Evolutionary conservation across 2,888 invertebrate genomes (phyloP).

Genomic region (Sycophila texana): DNA sequence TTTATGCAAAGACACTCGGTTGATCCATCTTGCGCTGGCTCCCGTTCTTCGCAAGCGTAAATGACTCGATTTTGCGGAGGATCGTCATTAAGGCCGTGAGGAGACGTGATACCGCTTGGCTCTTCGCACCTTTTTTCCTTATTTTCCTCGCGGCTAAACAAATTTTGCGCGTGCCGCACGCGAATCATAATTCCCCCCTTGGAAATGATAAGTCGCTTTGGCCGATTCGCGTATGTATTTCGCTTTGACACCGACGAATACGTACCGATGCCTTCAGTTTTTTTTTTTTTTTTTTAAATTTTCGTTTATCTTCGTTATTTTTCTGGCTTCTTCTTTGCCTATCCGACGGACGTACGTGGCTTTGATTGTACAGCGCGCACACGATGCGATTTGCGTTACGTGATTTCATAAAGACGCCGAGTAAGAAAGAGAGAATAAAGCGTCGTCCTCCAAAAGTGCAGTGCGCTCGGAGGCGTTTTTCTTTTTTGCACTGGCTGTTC

Average conservation of each 20-base stretch:
- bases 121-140: not conserved
- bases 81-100: not conserved
- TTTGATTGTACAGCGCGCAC: constrained; percentile 25
- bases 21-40: not conserved
- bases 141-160: not conserved
- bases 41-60: not conserved
- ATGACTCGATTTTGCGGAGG: not conserved
- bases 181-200: not conserved
- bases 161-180: constrained; percentile 13
- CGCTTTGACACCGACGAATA: not conserved
- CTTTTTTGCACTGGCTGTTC: not conserved
- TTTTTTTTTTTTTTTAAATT: not conserved
- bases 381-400: constrained; percentile 17
- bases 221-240: not conserved
- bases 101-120: not conserved
- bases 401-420: constrained; percentile 2
- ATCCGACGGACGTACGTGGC: not conserved
- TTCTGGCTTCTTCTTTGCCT: constrained; percentile 16
- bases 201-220: constrained; percentile 27
- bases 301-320: constrained; percentile 6
- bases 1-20: not conserved
- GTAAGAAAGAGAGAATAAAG: not conserved
- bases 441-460: not conserved
- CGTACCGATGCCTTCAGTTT: not conserved
- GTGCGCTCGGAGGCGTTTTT: not conserved